These are phyloP conservation scores for Crocallis elinguaria DNA, from an alignment of 2,888 invertebrate species.

Conservation along the genomic window DNA sequence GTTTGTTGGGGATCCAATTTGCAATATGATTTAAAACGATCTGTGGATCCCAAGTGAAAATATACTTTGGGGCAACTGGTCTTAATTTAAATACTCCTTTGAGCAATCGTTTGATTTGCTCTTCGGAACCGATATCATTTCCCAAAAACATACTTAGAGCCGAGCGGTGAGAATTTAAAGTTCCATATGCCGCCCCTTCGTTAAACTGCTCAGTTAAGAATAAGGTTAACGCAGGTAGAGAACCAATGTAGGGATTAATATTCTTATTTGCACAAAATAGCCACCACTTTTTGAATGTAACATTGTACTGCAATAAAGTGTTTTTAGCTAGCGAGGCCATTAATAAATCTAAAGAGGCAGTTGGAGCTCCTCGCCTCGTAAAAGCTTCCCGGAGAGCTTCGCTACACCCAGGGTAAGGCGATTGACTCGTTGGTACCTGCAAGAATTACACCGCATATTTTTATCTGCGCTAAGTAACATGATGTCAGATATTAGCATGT, in stretches of 20 bases:
- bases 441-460: conserved; percentile 26
- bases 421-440: conserved; percentile 23
- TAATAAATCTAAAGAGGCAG: conserved; percentile 16
- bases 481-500: conserved; percentile 19
- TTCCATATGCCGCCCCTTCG: too few relatives aligned
- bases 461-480: conserved; percentile 25
- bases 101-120: background rate
- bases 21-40: conserved; percentile 4
- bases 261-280: conserved; percentile 4
- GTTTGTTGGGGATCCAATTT: background rate
- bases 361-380: conserved; percentile 5
- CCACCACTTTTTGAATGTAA: conserved; percentile 26
- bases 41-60: conserved; percentile 16
- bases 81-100: conserved; percentile 3
- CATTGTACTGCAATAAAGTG: conserved; percentile 22
- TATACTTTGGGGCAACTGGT: conserved; percentile 8
- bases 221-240: too few relatives aligned
- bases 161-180: background rate
- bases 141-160: background rate
- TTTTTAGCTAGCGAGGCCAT: conserved; percentile 29
- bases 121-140: background rate
- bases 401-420: conserved; percentile 40
- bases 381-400: conserved; percentile 32
- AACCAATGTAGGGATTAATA: background rate
- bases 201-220: too few relatives aligned